Percentiles rank a stretch among this genome's conserved stretches.
These are phyloP conservation scores for Melanotaenia maccullochi DNA, from an alignment of 2,797 vertebrate genomes.

Conservation along the genomic window DNA sequence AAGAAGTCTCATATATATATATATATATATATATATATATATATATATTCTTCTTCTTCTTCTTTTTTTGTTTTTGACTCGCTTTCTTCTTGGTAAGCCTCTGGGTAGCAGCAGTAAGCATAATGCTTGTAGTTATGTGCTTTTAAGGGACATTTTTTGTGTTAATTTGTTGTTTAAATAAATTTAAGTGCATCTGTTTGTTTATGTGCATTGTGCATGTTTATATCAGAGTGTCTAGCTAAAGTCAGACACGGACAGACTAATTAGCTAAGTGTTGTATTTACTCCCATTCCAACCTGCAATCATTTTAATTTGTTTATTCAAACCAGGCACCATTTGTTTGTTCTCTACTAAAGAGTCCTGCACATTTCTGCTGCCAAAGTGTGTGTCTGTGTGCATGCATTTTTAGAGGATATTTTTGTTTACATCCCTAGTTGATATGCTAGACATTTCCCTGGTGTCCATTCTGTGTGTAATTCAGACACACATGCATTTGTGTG, in stretches of 20 bases:
- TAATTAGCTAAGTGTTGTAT: slow-evolving; percentile 76
- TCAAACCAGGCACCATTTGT: slow-evolving; percentile 50
- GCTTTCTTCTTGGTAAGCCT: slow-evolving; percentile 21
- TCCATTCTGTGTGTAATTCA: slow-evolving; percentile 25
- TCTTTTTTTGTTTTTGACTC: slow-evolving; percentile 20
- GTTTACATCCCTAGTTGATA: slow-evolving; percentile 39
- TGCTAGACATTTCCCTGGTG: slow-evolving; percentile 1
- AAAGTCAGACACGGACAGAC: slow-evolving; percentile 44
- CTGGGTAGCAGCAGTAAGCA: slow-evolving; percentile 1
- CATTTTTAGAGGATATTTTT: slow-evolving; percentile 27
- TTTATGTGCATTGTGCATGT: slow-evolving; percentile 19
- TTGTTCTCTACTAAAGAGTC: slow-evolving; percentile 42
- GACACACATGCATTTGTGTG: slow-evolving; percentile 16
- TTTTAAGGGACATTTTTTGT: slow-evolving; percentile 23
- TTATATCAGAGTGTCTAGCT: slow-evolving; percentile 24
- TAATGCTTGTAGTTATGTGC: slow-evolving; percentile 11
- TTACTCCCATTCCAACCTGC: slow-evolving; percentile 69
- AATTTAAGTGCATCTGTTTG: slow-evolving; percentile 22
- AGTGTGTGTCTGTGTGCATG: slow-evolving; percentile 10
- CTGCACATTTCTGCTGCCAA: slow-evolving; percentile 31
- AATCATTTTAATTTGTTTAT: slow-evolving; percentile 77
- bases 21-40: neutral
- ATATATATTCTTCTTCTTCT: slow-evolving; percentile 18
- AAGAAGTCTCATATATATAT: slow-evolving; percentile 16
- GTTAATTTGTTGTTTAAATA: slow-evolving; percentile 25